These are phyloP conservation scores for Dicentrarchus labrax DNA, from an alignment of 2,113 vertebrate species.

Conservation along the genomic window DNA sequence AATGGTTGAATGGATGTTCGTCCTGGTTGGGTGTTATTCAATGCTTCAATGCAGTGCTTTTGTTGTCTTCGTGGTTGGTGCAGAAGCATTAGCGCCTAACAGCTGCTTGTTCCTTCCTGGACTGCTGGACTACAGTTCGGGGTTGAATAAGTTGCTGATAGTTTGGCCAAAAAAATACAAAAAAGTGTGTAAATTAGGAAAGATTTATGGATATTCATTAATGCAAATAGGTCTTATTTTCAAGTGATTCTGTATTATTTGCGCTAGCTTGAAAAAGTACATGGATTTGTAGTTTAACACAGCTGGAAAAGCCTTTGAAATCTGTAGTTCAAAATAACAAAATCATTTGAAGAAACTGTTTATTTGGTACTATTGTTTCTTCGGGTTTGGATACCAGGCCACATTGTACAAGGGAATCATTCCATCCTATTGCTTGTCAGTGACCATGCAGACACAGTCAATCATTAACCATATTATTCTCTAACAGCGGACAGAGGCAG, in stretches of 20 bases:
- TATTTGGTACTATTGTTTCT: neutral
- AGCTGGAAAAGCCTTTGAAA: neutral
- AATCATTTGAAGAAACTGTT: neutral
- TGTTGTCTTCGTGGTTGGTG: neutral
- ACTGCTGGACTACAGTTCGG: neutral
- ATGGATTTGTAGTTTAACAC: neutral
- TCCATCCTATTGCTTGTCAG: neutral
- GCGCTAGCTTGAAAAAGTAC: neutral
- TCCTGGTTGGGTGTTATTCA: conserved; percentile 25
- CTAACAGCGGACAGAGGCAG: conserved; percentile 17
- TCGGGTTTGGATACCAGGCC: neutral
- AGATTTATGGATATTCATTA: neutral
- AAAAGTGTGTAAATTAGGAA: neutral
- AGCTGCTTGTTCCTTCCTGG: conserved; percentile 8
- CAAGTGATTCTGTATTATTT: neutral
- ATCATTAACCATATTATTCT: conserved; percentile 56
- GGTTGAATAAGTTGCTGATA: neutral
- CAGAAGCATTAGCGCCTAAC: neutral
- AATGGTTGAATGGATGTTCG: conserved; percentile 25
- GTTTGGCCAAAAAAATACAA: neutral
- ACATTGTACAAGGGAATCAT: neutral
- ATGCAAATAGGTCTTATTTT: neutral
- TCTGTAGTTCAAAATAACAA: neutral
- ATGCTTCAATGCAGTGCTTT: neutral
- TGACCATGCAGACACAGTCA: conserved; percentile 31